Evolutionary conservation across 2,888 invertebrate species (phyloP), one percentile per base, ranked within the genome.

Genomic region (Ferdinandea cuprea): DNA sequence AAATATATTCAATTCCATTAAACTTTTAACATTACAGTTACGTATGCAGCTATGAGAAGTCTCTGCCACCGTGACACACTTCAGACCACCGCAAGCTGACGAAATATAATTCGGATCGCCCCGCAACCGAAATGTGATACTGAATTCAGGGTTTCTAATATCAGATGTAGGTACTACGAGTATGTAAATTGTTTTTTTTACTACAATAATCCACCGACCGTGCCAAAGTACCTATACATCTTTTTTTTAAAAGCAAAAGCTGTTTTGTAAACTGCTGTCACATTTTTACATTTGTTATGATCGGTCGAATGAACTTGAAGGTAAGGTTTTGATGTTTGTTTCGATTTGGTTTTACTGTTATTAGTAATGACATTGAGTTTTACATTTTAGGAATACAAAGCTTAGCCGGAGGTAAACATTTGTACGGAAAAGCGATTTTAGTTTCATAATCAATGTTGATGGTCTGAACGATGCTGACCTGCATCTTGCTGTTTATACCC

Each of bases 231-330:
- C 25, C 25, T 3, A 5, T 25, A 25, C 25, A 7, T 15, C 13
- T 7, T 40, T 40, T 40, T 1, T 40, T 40, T 40, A 2, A 40
- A 15, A n/a, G n/a, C 15, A 40, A 15, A 40, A 15, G 15, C 15
- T 15, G 3, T 42, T 19, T 19, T 30, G 56, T 15, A 32, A 28
- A 46, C 40, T 56, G 42, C 30, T 65, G 65, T 7, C 37, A 32
- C 52, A 59, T 40, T 59, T 37, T 59, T 58, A 61, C 30, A 50
- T 17, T 72, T 72, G 2, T 25, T 25, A 25, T 32, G 21, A 66
- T 68, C 30, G 32, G n/a, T 25, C 59, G 48, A 73, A 25, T 79
- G 73, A 79, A 79, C 79, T 79, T 79, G 79, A 72, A 58, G 48
- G 13, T 9, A 61, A 61, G 17, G 13, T 7, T 42, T 42, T 17